Evolutionary conservation across 2,888 invertebrate genomes (phyloP), one percentile per base, ranked within the genome.

Genomic region (Chymomyza procnemis): DNA sequence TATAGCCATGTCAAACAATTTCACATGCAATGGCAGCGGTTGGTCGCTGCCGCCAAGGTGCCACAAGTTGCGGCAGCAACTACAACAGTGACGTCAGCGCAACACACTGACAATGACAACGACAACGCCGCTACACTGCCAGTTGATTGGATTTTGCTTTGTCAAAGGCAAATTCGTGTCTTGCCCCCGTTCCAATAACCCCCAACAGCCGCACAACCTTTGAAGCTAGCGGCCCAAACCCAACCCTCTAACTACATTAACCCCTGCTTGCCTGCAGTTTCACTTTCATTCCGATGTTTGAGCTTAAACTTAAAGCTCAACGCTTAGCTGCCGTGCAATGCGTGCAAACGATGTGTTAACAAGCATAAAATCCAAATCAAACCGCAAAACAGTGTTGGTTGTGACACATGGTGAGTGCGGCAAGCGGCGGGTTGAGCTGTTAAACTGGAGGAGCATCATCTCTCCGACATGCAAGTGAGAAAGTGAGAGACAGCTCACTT

Each of bases 281-380:
- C 54, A 54, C 12, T 54, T 54, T 14, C 48, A 50, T 50, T 54
- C 21, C 9, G 19, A 54, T 21, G 54, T 21, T 21, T n/a, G 18
- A 19, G 22, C 26, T 19, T 19, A 54, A 54, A 21, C 54, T 54
- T 19, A 8, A 50, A 18, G 50, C 50, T 16, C 19, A 50, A 19
- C 50, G 50, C 64, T 64, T 9, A 30, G 56, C 30, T 54, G 54
- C 58, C 61, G 56, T 9, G 46, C 22, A 54, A 66, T 52, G 61
- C 64, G 18, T 64, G 69, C 65, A 64, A 76, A 75, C 76, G 76
- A 76, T 76, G 76, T 76, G 76, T 75, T 76, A 76, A 76, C 76
- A 76, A 76, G 77, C 76, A 76, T 76, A 67, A 76, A 76, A 77
- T 76, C 76, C 75, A 73, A 76, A 76, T 76, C 76, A 76, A 73